phyloP scores from a whole-genome alignment of 2,797 vertebrate species.

The Sphaeramia orbicularis region DNA sequence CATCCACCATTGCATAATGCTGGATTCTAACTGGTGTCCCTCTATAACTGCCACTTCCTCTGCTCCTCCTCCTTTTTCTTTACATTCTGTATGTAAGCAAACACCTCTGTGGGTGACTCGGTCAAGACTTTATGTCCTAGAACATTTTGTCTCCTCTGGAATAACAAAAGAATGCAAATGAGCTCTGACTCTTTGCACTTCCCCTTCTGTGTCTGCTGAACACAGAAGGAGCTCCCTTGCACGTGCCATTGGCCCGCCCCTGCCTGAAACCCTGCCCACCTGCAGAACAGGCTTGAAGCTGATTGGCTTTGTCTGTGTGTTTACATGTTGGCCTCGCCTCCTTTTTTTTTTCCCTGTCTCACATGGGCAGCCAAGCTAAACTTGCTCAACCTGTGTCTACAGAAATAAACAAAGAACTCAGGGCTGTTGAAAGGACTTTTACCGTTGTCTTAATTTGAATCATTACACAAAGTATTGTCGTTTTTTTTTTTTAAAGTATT shows the following conservation, averaged over 20 bases:
- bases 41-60: slow-evolving; percentile 23
- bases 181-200: slow-evolving; percentile 44
- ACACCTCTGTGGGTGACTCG: slow-evolving; percentile 30
- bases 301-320: slow-evolving; percentile 74
- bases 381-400: slow-evolving; percentile 20
- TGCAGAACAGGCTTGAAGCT: slow-evolving; percentile 16
- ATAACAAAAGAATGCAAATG: slow-evolving; percentile 76
- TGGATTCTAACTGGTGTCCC: slow-evolving; percentile 42
- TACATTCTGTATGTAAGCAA: slow-evolving; percentile 5
- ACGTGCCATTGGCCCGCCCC: slow-evolving; percentile 47
- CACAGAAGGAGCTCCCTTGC: slow-evolving; percentile 21
- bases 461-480: neutral
- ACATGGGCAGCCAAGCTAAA: slow-evolving; percentile 41
- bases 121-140: slow-evolving; percentile 49
- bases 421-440: neutral
- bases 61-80: neutral
- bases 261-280: slow-evolving; percentile 39
- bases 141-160: slow-evolving; percentile 73
- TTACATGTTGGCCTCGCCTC: slow-evolving; percentile 75
- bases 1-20: slow-evolving; percentile 73
- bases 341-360: slow-evolving; percentile 34
- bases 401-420: slow-evolving; percentile 49
- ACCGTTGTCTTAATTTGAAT: neutral
- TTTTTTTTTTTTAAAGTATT: neutral
- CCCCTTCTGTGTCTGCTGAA: slow-evolving; percentile 46